A percentile compares a stretch with the other conserved stretches of the same genome.
These are phyloP conservation scores for Perithous albicinctus DNA, from an alignment of 2,888 invertebrate species.

Conservation along the genomic window DNA sequence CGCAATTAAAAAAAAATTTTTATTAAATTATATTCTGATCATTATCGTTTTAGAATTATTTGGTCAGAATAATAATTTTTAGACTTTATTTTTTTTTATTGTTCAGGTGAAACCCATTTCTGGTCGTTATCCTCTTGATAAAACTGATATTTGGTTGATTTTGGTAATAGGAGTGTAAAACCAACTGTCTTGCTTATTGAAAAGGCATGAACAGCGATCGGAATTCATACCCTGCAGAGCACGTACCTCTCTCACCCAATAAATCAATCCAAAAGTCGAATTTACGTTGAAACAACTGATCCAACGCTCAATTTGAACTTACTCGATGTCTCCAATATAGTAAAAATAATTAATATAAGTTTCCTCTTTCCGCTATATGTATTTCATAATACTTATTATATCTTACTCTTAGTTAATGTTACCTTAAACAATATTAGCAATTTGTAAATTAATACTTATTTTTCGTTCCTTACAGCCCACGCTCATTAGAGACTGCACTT, in stretches of 20 bases:
- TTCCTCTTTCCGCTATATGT: constrained; percentile 7
- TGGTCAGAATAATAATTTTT: not conserved
- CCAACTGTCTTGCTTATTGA: constrained; percentile 11
- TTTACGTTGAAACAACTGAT: constrained; percentile 6
- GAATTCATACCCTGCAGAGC: constrained; percentile 13
- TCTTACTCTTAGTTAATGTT: constrained; percentile 9
- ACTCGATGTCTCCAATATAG: constrained; percentile 24
- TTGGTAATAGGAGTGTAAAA: constrained; percentile 12
- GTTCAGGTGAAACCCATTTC: not conserved
- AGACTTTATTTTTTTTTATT: not conserved
- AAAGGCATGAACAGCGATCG: constrained; percentile 19
- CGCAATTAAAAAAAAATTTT: not conserved
- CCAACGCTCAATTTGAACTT: not conserved
- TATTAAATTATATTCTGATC: not conserved
- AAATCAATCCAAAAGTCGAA: constrained; percentile 1
- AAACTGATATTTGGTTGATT: not conserved
- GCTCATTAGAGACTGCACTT: constrained; percentile 79
- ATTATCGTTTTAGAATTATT: not conserved
- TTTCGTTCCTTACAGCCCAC: constrained; percentile 80
- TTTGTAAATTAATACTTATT: constrained; percentile 23
- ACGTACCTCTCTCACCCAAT: not conserved
- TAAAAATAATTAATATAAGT: constrained; percentile 24
- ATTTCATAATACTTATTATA: constrained; percentile 26
- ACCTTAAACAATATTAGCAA: not conserved
- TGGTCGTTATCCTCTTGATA: not conserved